phyloP scores from a whole-genome alignment of 2,888 invertebrate species.

The Pristionchus exspectatus region DNA sequence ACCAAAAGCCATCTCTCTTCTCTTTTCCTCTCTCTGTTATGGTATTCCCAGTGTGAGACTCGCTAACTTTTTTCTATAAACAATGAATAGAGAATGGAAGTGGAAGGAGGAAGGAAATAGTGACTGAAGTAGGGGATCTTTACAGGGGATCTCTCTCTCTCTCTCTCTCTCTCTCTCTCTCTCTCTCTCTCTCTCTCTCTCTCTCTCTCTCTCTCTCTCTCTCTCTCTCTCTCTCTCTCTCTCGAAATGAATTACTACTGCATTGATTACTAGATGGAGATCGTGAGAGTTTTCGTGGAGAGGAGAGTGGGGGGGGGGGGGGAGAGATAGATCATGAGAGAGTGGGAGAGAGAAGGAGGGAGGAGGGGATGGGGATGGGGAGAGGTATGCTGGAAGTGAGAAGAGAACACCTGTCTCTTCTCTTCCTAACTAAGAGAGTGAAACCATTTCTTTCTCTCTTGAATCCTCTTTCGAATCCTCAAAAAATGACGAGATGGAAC shows the following conservation, averaged over 20 bases:
- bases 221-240: background rate
- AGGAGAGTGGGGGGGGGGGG: background rate
- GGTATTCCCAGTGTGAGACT: conserved; percentile 44
- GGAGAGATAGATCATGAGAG: background rate
- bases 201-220: background rate
- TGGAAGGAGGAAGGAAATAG: background rate
- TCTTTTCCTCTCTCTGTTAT: conserved; percentile 31
- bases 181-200: conserved; percentile 45
- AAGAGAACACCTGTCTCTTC: conserved; percentile 4
- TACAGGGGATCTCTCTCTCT: background rate
- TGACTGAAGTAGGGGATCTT: background rate
- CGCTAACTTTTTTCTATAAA: conserved; percentile 43
- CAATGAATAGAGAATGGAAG: conserved; percentile 45
- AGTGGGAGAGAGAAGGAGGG: background rate
- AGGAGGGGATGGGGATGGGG: too few relatives aligned
- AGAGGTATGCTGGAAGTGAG: conserved; percentile 4
- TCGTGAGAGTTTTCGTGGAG: conserved; percentile 5
- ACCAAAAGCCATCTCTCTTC: conserved; percentile 4
- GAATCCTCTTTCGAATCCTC: background rate
- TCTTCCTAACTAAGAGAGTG: background rate
- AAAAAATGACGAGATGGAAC: background rate
- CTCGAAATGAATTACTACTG: conserved; percentile 7
- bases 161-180: conserved; percentile 49
- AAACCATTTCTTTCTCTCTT: background rate
- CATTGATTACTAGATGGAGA: conserved; percentile 24